Evolutionary conservation across 2,888 invertebrate species (phyloP).

Genomic region (Argyresthia goedartella): DNA sequence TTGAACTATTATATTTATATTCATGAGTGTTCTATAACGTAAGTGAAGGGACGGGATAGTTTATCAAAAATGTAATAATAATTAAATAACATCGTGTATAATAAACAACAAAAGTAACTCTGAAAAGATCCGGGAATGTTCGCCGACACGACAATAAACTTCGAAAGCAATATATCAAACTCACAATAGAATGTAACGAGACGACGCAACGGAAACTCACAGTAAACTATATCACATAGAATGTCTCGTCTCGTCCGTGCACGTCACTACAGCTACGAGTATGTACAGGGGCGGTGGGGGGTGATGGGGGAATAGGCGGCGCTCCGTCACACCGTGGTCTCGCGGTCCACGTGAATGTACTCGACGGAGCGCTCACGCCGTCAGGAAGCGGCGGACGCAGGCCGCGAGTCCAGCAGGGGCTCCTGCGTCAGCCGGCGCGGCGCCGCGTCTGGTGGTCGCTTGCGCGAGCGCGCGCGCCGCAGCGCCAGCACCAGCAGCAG

Average conservation of each 20-base stretch:
- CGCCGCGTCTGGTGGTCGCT: slow-evolving; percentile 65
- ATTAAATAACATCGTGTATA: slow-evolving; percentile 6
- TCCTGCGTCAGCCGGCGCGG: slow-evolving; percentile 76
- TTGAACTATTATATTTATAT: slow-evolving; percentile 45
- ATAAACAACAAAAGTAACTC: neutral
- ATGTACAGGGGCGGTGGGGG: neutral
- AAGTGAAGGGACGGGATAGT: slow-evolving; percentile 63
- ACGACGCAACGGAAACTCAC: neutral
- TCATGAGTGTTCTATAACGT: slow-evolving; percentile 37
- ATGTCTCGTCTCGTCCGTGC: neutral
- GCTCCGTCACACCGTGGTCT: slow-evolving; percentile 88
- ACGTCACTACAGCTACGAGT: neutral
- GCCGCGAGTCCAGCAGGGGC: slow-evolving; percentile 74
- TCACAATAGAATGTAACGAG: neutral
- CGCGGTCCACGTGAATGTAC: slow-evolving; percentile 93
- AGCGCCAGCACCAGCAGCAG: slow-evolving; percentile 74
- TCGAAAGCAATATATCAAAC: neutral
- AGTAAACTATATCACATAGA: slow-evolving; percentile 1
- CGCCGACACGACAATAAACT: neutral
- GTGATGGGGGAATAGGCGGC: slow-evolving; percentile 14
- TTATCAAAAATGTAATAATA: slow-evolving; percentile 23
- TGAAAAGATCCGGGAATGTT: neutral
- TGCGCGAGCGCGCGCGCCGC: slow-evolving; percentile 65
- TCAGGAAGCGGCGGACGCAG: slow-evolving; percentile 80
- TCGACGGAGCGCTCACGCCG: slow-evolving; percentile 91